Evolutionary conservation across 2,797 vertebrate species (phyloP), one percentile per base, ranked within the genome.

Genomic region (Melanotaenia parkinsoni): DNA sequence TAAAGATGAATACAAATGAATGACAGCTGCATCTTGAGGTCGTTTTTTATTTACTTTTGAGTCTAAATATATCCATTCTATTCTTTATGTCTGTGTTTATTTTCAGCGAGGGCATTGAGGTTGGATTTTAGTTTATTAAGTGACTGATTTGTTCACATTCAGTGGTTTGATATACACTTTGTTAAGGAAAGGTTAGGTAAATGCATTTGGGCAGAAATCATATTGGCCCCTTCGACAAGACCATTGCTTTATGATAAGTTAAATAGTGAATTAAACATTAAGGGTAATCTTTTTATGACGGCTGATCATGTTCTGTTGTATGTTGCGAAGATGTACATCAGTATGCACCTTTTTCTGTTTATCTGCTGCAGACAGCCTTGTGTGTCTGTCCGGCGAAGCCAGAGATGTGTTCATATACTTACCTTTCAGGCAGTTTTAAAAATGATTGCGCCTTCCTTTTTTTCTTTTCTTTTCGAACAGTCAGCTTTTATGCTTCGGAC

Each of bases 161-260:
- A 86, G 78, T 84, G 84, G 76, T 85, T 84, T 83, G 6, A 74
- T 58, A 22, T 54, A 28, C 13, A 54, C 51, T 54, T 40, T 3
- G 33, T 7, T 35, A 35, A 10, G 33, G 33, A 35, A 35, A 35
- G 20, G 22, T 54, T 24, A 26, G 5, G 22, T 24, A 24, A 26
- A 13, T 10, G 3, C 11, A 53, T 22, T 11, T 53, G 10, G 51
- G 9, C 22, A 51, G n/a, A 51, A 24, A 51, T 22, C 10, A 24
- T 4, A 4, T 53, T 45, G 18, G 20, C 16, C 7, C 43, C 5
- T 5, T 18, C 4, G 5, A 18, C 16, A 20, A 40, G 13, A 40
- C 13, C 13, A 45, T 6, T 6, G 20, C 18, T 20, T 45, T 16
- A 40, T 45, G 18, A 45, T 18, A 45, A 20, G 20, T 20, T 20